Evolutionary conservation across 92 coral and sea anemone genomes (phyloP).

Genomic region (Epizoanthus scotinus): DNA sequence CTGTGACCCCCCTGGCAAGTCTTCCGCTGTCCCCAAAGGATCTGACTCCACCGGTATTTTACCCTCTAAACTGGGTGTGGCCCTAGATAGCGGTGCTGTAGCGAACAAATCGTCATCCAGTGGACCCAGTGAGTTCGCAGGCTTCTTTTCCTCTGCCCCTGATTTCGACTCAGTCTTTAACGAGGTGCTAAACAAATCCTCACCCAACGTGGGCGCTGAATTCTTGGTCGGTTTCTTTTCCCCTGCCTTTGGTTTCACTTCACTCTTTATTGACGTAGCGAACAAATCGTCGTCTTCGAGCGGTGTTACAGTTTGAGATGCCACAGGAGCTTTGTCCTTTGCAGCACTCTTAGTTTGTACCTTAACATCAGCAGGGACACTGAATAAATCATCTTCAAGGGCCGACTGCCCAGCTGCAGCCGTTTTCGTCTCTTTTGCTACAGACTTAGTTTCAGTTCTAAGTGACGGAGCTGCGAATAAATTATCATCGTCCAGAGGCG

Average conservation of each 20-base stretch:
- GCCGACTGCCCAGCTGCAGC: conserved; percentile 23
- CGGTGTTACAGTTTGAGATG: conserved; percentile 15
- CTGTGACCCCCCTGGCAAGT: too few species aligned
- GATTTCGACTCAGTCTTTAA: too few species aligned
- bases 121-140: too few species aligned
- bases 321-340: conserved; percentile 15
- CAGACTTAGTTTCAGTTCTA: conserved; percentile 30
- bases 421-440: conserved; percentile 19
- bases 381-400: conserved; percentile 48
- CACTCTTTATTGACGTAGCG: conserved; percentile 49
- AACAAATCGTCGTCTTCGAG: conserved; percentile 74
- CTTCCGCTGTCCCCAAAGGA: too few species aligned
- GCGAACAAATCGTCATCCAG: too few species aligned
- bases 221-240: background rate
- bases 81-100: too few species aligned
- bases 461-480: conserved; percentile 33
- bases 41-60: too few species aligned
- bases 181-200: background rate
- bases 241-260: conserved; percentile 29
- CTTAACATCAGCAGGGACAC: conserved; percentile 4
- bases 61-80: too few species aligned
- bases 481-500: conserved; percentile 47
- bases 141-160: too few species aligned
- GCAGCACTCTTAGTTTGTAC: conserved; percentile 30
- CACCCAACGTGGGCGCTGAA: background rate